Evolutionary conservation across 1,140 invertebrate species (phyloP), one percentile per base, ranked within the genome.

Genomic region (Pseudomyrmex gracilis): DNA sequence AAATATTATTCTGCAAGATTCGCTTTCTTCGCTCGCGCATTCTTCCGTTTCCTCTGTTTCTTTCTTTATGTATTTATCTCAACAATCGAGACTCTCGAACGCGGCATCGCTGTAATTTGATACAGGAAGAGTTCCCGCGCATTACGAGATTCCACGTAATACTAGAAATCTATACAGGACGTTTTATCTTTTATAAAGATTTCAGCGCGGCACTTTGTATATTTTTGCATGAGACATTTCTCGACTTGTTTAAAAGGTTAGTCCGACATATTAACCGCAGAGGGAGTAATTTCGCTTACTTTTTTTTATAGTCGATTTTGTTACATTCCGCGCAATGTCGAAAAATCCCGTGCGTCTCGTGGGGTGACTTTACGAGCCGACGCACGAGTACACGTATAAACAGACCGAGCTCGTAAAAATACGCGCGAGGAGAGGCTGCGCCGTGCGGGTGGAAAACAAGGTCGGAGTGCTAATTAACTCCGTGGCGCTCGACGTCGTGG

Each of bases 1-100:
- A 88, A 82, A 88, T 87, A 87, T 88, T 82, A 87, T 66, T 63
- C 85, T 71, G 53, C 43, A 53, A 76, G 82, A 88, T 87, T 87
- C 83, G 53, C 60, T 61, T 61, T 22, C 67, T 53, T 51, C 20
- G 20, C 13, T 8, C 13, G 45, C 53, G 53, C 17, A 43, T 1
- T 68, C 22, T 45, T 15, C 49, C 17, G 9, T 24, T 58, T 13
- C 7, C 45, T 47, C 43, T 45, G 47, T 58, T 17, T 43, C 9
- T 2, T 53, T 53, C 17, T 71, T 47, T 58, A n/a, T n/a, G 12
- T 58, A 71, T 71, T 80, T 80, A 80, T 71, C 76, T 24, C 53
- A 20, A 57, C 53, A 12, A 70, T 78, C 66, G 51, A 53, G 76
- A 78, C 15, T n/a, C 43, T 24, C 34, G 5, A 34, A 70, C 34